These are phyloP conservation scores for Microplitis deprimator DNA, from an alignment of 2,888 invertebrate species.

Conservation along the genomic window DNA sequence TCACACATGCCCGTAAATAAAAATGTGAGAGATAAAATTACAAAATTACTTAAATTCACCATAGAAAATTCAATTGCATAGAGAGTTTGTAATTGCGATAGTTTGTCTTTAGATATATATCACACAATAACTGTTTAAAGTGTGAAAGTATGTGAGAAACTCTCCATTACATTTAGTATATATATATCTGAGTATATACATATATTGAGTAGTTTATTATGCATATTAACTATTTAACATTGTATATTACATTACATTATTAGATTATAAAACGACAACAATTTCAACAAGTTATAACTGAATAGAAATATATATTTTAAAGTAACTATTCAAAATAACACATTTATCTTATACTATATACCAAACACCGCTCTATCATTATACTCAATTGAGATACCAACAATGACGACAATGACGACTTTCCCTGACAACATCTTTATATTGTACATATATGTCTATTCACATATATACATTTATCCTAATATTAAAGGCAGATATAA, in stretches of 20 bases:
- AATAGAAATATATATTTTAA: not conserved
- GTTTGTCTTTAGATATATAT: constrained; percentile 4
- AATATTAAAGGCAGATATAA: constrained; percentile 15
- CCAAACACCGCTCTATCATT: constrained; percentile 60
- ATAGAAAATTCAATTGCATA: not conserved
- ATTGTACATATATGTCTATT: constrained; percentile 6
- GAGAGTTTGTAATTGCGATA: not conserved
- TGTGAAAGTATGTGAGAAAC: constrained; percentile 41
- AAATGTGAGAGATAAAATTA: not conserved
- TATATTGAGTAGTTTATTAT: constrained; percentile 20
- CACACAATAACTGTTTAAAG: constrained; percentile 2
- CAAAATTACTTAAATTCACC: not conserved
- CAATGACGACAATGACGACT: constrained; percentile 49
- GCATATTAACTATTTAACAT: not conserved
- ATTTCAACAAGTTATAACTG: constrained; percentile 1
- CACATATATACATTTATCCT: constrained; percentile 8
- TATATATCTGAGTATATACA: too few species aligned
- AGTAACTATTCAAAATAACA: constrained; percentile 12
- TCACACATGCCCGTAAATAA: not conserved
- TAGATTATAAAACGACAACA: not conserved
- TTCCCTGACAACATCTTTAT: constrained; percentile 46
- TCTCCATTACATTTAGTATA: constrained; percentile 27
- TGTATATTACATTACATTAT: not conserved
- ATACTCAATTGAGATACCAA: constrained; percentile 47
- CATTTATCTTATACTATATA: constrained; percentile 27